Evolutionary conservation across 2,888 invertebrate genomes (phyloP).

Genomic region (Dioctria linearis): DNA sequence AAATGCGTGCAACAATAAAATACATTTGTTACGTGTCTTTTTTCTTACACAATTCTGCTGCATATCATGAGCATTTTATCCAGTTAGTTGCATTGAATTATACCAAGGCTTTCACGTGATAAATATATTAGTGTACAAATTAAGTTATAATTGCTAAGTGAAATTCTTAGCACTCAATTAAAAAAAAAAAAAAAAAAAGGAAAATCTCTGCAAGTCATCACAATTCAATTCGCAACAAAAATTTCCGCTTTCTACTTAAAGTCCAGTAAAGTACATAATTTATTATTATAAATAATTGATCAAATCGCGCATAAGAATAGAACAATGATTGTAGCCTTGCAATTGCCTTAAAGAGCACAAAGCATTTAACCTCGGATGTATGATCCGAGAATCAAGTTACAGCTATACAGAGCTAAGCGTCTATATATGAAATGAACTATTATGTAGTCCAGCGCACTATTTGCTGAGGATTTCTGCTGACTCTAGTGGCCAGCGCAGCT

Average conservation of each 20-base stretch:
- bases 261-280: constrained; percentile 10
- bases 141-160: too few species aligned
- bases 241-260: neutral
- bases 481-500: neutral
- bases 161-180: too few species aligned
- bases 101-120: too few species aligned
- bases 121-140: too few species aligned
- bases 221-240: constrained; percentile 16
- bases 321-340: constrained; percentile 57
- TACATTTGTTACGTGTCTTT: too few species aligned
- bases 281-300: neutral
- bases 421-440: neutral
- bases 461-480: constrained; percentile 9
- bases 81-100: neutral
- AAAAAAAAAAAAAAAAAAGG: too few species aligned
- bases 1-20: too few species aligned
- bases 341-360: constrained; percentile 57
- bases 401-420: neutral
- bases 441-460: constrained; percentile 21
- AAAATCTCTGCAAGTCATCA: neutral
- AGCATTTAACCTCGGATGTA: constrained; percentile 55
- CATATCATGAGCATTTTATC: too few species aligned
- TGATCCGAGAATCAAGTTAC: constrained; percentile 33
- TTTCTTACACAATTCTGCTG: too few species aligned
- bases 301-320: constrained; percentile 49